Conservation (phyloP, 2,797 vertebrate species). For the Tenualosa thibaudeaui region DNA sequence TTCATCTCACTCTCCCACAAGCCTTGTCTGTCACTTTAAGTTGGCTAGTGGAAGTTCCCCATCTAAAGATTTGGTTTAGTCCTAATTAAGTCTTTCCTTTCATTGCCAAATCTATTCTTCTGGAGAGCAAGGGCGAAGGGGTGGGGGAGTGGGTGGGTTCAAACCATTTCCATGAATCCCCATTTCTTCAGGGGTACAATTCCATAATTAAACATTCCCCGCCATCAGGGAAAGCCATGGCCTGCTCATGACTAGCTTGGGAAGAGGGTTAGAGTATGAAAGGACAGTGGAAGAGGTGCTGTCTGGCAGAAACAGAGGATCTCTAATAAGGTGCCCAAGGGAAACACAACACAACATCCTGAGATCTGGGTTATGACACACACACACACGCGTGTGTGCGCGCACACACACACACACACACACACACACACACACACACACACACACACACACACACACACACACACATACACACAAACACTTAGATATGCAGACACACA, state of each 20-base stretch:
- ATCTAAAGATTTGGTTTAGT: slow-evolving; percentile 81
- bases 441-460: neutral
- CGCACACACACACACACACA: neutral
- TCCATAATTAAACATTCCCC: slow-evolving; percentile 88
- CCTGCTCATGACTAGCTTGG: neutral
- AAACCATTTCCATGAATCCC: slow-evolving; percentile 51
- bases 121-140: slow-evolving; percentile 76
- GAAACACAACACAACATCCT: slow-evolving; percentile 46
- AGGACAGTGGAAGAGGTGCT: slow-evolving; percentile 29
- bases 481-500: neutral
- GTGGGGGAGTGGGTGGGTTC: slow-evolving; percentile 7
- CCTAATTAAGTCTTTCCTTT: slow-evolving; percentile 90
- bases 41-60: slow-evolving; percentile 78
- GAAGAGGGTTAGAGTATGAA: slow-evolving; percentile 11
- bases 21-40: slow-evolving; percentile 81
- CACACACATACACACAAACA: neutral
- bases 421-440: slow-evolving; percentile 16
- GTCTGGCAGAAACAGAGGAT: slow-evolving; percentile 33
- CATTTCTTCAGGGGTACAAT: slow-evolving; percentile 85
- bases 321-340: slow-evolving; percentile 52
- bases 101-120: slow-evolving; percentile 92
- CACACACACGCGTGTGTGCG: neutral
- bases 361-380: neutral
- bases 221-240: slow-evolving; percentile 60
- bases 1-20: slow-evolving; percentile 64